These are phyloP conservation scores for Microchirus variegatus DNA, from an alignment of 2,797 vertebrate species.

Conservation along the genomic window DNA sequence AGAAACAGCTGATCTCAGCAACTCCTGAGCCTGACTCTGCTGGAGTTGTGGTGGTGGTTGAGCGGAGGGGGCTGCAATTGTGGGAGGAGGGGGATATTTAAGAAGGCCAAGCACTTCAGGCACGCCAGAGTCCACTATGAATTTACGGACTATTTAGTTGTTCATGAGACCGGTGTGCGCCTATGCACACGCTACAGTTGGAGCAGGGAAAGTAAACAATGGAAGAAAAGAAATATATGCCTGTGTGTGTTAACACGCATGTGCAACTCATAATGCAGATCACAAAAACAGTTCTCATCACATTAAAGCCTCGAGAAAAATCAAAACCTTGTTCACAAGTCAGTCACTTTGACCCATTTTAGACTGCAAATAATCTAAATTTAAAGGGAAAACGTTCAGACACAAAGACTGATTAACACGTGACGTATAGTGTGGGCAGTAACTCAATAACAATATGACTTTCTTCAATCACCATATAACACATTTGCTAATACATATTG, in stretches of 20 bases:
- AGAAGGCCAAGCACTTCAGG: slow-evolving; percentile 46
- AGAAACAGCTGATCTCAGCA: slow-evolving; percentile 76
- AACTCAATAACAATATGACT: no score
- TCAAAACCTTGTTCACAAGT: no score
- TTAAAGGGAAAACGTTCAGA: no score
- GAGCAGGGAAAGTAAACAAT: slow-evolving; percentile 24
- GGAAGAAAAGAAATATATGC: slow-evolving; percentile 47
- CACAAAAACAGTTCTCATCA: slow-evolving; percentile 56
- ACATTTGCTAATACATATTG: no score
- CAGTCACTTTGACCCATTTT: no score
- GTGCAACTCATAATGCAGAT: slow-evolving; percentile 16
- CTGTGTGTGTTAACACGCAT: slow-evolving; percentile 44
- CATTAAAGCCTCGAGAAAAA: no score
- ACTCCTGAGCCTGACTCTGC: slow-evolving; percentile 53
- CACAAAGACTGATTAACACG: no score
- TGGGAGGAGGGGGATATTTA: slow-evolving; percentile 46
- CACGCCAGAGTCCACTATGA: slow-evolving; percentile 41
- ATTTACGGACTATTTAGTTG: slow-evolving; percentile 37
- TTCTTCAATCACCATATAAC: no score
- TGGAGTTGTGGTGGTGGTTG: slow-evolving; percentile 60
- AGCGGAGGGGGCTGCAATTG: slow-evolving; percentile 51
- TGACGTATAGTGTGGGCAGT: no score
- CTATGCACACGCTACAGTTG: slow-evolving; percentile 16
- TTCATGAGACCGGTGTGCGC: slow-evolving; percentile 5
- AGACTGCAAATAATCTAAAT: no score